Evolutionary conservation across 2,113 vertebrate genomes (phyloP), one percentile per base, ranked within the genome.

Genomic region (Crotalus viridis): DNA sequence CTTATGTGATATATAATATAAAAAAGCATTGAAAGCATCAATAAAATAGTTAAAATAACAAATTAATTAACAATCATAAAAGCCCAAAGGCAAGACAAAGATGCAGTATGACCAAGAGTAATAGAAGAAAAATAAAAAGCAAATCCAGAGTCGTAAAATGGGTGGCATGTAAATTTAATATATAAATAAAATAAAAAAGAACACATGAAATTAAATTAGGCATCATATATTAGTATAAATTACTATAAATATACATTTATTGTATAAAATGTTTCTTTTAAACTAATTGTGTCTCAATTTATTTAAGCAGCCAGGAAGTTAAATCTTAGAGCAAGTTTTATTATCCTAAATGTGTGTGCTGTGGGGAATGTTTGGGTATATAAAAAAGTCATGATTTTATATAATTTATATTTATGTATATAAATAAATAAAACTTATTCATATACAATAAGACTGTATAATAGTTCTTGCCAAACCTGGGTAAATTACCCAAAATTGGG

Each of bases 161-260:
- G 48, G 48, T 51, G 48, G 8, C 48, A 51, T 51, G 48, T 51
- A 51, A 51, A 51, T 51, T 10, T 51, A 51, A 51, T 51, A 51
- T 51, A 51, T 51, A 51, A 51, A 51, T 51, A 51, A 51, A 51
- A 51, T 51, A 10, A 51, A 92, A 92, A 87, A 33, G 22, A 96
- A 95, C 91, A 97, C 28, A 97, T 96, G 92, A 97, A 93, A 95
- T 95, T 97, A 96, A 95, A 55, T 55, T 55, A 55, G 54, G 95
- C 93, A 95, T 93, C 89, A 95, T 96, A 95, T 96, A 91, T 91
- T 94, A 95, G 94, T 94, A 95, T 96, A 96, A 97, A 91, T 91
- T 94, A 95, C 94, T 94, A 95, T 96, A 96, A 97, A 89, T 94
- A 96, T 96, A 95, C 93, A 92, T 86, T 96, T 96, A 97, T 97